Percentiles rank a stretch among this genome's conserved stretches.
phyloP scores from a whole-genome alignment of 2,797 vertebrate species.

The Limosa lapponica region DNA sequence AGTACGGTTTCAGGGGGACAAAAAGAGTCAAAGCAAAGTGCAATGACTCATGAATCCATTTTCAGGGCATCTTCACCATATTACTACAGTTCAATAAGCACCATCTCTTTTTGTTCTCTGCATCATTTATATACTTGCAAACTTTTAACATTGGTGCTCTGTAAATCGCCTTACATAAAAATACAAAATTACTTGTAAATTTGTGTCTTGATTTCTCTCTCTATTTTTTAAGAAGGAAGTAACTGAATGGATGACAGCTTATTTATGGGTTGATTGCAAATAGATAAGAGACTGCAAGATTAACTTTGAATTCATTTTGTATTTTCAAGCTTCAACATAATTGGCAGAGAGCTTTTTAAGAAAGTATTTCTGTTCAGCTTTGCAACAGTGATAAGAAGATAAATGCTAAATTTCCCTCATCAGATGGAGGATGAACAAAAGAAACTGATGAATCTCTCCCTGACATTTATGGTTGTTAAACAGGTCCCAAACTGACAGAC shows the following conservation, averaged over 20 bases:
- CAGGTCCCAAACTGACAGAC: neutral
- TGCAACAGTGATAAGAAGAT: neutral
- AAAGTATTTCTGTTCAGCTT: slow-evolving; percentile 25
- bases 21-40: neutral
- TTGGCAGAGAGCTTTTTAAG: slow-evolving; percentile 22
- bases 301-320: slow-evolving; percentile 29
- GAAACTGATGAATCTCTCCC: slow-evolving; percentile 17
- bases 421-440: slow-evolving; percentile 8
- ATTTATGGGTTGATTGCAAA: slow-evolving; percentile 15
- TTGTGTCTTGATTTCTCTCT: neutral
- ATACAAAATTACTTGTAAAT: neutral
- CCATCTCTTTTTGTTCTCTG: neutral
- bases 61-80: neutral
- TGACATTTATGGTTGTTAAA: slow-evolving; percentile 18
- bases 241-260: neutral
- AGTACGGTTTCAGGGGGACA: neutral
- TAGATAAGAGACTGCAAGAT: neutral
- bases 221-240: neutral
- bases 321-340: slow-evolving; percentile 15
- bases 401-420: slow-evolving; percentile 29
- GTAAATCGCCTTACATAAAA: neutral
- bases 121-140: neutral
- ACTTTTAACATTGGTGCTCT: neutral
- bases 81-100: neutral
- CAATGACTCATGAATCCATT: neutral